phyloP scores from a whole-genome alignment of 2,888 invertebrate species.

The Arctia plantaginis region DNA sequence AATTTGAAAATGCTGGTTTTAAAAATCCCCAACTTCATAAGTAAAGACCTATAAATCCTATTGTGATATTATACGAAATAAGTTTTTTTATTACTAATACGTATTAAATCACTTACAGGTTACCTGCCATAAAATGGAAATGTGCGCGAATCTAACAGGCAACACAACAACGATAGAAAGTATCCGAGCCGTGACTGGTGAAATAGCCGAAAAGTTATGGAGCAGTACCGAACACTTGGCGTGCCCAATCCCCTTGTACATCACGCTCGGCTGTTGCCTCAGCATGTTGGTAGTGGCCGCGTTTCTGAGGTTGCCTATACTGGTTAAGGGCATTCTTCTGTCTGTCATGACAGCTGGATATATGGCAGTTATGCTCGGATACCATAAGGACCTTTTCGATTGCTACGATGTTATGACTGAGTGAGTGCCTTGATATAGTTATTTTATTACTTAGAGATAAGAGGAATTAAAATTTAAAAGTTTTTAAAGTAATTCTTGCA shows the following conservation, averaged over 20 bases:
- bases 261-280: slow-evolving; percentile 93
- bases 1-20: too few relatives aligned
- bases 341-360: slow-evolving; percentile 93
- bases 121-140: slow-evolving; percentile 77
- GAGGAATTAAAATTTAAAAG: background rate
- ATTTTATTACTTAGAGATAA: background rate
- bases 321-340: slow-evolving; percentile 92
- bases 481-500: background rate
- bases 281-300: slow-evolving; percentile 94
- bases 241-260: slow-evolving; percentile 95
- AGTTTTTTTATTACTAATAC: too few relatives aligned
- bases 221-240: slow-evolving; percentile 89
- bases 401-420: slow-evolving; percentile 93
- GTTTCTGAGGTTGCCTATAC: slow-evolving; percentile 93
- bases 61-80: too few relatives aligned
- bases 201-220: slow-evolving; percentile 73
- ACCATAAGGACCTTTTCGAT: slow-evolving; percentile 92
- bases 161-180: slow-evolving; percentile 85
- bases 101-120: slow-evolving; percentile 65
- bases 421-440: slow-evolving; percentile 80
- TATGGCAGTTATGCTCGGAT: slow-evolving; percentile 92
- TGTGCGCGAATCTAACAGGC: slow-evolving; percentile 77
- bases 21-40: too few relatives aligned
- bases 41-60: too few relatives aligned
- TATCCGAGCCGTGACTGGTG: slow-evolving; percentile 71